A percentile compares a stretch with the other conserved stretches of the same genome.
Conservation (phyloP, 2,113 vertebrate species). For the Myotis davidii region DNA sequence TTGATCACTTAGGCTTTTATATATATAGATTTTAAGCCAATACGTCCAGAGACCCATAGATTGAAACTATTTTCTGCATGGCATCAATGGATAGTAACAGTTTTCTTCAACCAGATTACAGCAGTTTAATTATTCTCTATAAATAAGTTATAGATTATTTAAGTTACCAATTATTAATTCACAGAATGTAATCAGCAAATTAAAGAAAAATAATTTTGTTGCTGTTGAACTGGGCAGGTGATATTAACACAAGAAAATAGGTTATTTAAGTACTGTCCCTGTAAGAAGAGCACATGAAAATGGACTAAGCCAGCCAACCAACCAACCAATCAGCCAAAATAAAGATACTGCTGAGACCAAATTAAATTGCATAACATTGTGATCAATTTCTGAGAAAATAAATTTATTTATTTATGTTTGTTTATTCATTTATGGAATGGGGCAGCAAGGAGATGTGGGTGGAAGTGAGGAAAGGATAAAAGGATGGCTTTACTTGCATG, state of each 20-base stretch:
- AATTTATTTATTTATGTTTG: neutral
- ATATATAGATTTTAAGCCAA: constrained; percentile 12
- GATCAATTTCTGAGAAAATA: constrained; percentile 46
- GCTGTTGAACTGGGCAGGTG: constrained; percentile 50
- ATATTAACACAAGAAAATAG: constrained; percentile 64
- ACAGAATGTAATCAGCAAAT: constrained; percentile 32
- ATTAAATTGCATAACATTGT: constrained; percentile 41
- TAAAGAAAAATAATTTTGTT: constrained; percentile 56
- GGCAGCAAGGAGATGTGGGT: too few relatives aligned
- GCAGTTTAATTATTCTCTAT: constrained; percentile 63
- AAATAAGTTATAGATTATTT: too few relatives aligned
- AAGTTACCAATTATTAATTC: constrained; percentile 66
- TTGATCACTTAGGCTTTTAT: too few relatives aligned
- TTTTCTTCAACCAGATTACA: constrained; percentile 34
- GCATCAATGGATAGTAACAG: neutral
- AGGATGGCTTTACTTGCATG: neutral
- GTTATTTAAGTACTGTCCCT: constrained; percentile 42
- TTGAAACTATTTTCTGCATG: constrained; percentile 27
- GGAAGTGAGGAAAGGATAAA: neutral
- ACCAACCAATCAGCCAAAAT: constrained; percentile 49
- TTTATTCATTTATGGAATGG: neutral
- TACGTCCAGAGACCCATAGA: neutral
- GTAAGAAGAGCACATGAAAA: constrained; percentile 52
- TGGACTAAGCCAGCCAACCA: constrained; percentile 42
- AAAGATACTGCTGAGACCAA: constrained; percentile 37